Conservation (phyloP, 2,797 vertebrate species). For the Sardinella longiceps region DNA sequence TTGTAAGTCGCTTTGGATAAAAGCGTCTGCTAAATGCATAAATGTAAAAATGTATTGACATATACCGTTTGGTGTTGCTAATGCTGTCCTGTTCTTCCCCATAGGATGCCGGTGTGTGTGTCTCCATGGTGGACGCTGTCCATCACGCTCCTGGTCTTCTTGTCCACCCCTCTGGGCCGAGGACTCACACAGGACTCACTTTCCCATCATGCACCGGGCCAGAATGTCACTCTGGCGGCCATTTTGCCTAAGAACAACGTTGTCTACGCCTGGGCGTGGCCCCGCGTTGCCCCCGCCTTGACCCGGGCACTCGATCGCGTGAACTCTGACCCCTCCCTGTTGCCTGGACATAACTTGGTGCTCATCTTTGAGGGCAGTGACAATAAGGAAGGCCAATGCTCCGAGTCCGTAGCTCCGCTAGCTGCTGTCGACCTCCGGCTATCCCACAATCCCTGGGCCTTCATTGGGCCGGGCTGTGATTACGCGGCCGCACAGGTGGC, state of each 20-base stretch:
- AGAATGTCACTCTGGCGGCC: constrained; percentile 81
- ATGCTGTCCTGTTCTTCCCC: background rate
- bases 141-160: constrained; percentile 43
- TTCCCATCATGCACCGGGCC: background rate
- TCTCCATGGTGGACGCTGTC: constrained; percentile 22
- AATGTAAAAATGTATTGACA: too few species aligned
- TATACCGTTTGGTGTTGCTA: too few species aligned
- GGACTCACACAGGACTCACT: background rate
- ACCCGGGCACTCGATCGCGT: constrained; percentile 72
- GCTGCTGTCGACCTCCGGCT: constrained; percentile 84
- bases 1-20: too few species aligned
- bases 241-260: constrained; percentile 83
- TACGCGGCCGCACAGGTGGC: constrained; percentile 84
- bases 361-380: constrained; percentile 81
- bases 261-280: constrained; percentile 89
- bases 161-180: constrained; percentile 15
- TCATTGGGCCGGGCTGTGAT: constrained; percentile 86
- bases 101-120: background rate
- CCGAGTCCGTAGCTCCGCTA: constrained; percentile 81
- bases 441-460: constrained; percentile 77
- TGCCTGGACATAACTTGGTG: constrained; percentile 70
- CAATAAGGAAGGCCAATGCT: constrained; percentile 78
- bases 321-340: constrained; percentile 69
- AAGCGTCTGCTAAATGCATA: too few species aligned
- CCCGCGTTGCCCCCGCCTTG: constrained; percentile 84